phyloP scores from a whole-genome alignment of 1,140 invertebrate species.

The Drosophila parabipectinata region DNA sequence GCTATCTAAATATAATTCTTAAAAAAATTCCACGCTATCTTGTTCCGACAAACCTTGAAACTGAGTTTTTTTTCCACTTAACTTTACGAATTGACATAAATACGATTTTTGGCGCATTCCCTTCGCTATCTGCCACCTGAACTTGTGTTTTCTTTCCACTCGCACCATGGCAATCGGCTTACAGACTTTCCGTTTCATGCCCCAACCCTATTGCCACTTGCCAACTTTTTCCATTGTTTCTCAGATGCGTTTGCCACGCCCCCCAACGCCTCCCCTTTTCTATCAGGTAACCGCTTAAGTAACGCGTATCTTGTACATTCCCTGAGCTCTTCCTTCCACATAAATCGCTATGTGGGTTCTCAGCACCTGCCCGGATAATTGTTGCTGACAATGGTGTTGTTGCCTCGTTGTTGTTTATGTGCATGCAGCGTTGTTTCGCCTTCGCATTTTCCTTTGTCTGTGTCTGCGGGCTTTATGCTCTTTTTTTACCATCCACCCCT shows the following conservation, averaged over 20 bases:
- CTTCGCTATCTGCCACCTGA: slow-evolving; percentile 9
- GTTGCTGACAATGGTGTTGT: slow-evolving; percentile 45
- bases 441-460: slow-evolving; percentile 42
- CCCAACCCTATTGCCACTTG: not conserved
- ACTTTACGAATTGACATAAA: slow-evolving; percentile 42
- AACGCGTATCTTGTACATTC: slow-evolving; percentile 40
- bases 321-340: slow-evolving; percentile 21
- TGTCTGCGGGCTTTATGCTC: slow-evolving; percentile 29
- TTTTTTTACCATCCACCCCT: slow-evolving; percentile 38
- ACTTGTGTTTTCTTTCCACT: slow-evolving; percentile 19
- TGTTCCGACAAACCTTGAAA: slow-evolving; percentile 26
- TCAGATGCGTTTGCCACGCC: slow-evolving; percentile 4
- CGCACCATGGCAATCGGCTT: slow-evolving; percentile 46
- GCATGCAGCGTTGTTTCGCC: slow-evolving; percentile 21
- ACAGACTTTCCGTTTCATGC: slow-evolving; percentile 46
- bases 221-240: slow-evolving; percentile 41
- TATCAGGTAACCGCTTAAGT: slow-evolving; percentile 31
- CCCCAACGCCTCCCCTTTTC: not conserved
- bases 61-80: slow-evolving; percentile 27
- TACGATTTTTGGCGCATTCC: slow-evolving; percentile 30
- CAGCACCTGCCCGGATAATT: slow-evolving; percentile 58
- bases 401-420: slow-evolving; percentile 40
- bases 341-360: slow-evolving; percentile 43
- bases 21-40: slow-evolving; percentile 12
- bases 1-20: slow-evolving; percentile 28